phyloP scores from a whole-genome alignment of 1,140 invertebrate species.

The Chlorops oryzae region DNA sequence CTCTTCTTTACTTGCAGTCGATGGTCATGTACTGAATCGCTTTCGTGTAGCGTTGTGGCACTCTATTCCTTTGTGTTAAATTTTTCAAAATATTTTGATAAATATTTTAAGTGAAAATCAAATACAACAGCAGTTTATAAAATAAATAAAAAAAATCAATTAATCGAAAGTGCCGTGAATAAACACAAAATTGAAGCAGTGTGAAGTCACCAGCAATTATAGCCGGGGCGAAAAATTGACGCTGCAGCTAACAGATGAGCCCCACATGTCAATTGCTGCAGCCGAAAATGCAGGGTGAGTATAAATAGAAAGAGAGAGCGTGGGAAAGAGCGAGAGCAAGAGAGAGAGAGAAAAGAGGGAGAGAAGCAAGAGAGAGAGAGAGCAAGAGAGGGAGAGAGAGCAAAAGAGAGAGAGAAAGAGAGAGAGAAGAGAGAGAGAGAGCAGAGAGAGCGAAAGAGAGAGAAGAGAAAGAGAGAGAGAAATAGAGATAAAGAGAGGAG shows the following conservation, averaged over 20 bases:
- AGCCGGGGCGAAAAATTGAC: constrained; percentile 41
- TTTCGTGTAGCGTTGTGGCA: too few species aligned
- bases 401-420: neutral
- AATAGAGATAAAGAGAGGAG: neutral
- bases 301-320: neutral
- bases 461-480: neutral
- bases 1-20: too few species aligned
- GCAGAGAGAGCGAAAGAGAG: neutral
- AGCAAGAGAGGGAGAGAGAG: neutral
- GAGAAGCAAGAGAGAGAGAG: neutral
- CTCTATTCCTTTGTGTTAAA: too few species aligned
- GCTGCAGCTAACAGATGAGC: constrained; percentile 49
- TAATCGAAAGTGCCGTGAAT: too few species aligned
- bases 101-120: too few species aligned
- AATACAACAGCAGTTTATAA: too few species aligned
- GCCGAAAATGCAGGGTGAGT: constrained; percentile 60
- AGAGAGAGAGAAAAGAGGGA: neutral
- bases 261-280: constrained; percentile 58
- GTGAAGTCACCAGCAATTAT: too few species aligned
- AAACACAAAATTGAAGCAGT: too few species aligned
- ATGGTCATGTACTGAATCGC: too few species aligned
- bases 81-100: too few species aligned
- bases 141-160: too few species aligned
- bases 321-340: neutral
- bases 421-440: neutral